These are phyloP conservation scores for Drosophila mulleri DNA, from an alignment of 2,888 invertebrate species.

Conservation along the genomic window DNA sequence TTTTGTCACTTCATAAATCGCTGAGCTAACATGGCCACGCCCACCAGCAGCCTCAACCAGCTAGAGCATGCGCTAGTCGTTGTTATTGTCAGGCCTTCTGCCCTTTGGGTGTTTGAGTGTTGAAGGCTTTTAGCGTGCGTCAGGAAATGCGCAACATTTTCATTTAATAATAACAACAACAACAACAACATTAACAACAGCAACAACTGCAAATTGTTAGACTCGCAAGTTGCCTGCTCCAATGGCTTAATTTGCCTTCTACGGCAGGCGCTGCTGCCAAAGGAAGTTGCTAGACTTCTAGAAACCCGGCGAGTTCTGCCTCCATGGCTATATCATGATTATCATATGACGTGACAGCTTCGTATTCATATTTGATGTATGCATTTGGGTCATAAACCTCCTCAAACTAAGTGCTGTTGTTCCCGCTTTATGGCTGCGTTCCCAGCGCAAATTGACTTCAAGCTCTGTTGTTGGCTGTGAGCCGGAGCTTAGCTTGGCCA, in stretches of 20 bases:
- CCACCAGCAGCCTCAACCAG: neutral
- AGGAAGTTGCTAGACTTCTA: constrained; percentile 3
- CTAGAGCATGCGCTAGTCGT: neutral
- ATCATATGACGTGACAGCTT: constrained; percentile 83
- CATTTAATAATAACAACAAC: constrained; percentile 30
- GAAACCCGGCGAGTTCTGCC: neutral
- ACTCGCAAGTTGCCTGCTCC: constrained; percentile 46
- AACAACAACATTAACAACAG: constrained; percentile 11
- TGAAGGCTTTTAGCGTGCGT: constrained; percentile 13
- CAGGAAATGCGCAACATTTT: constrained; percentile 41
- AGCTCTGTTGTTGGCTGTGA: neutral
- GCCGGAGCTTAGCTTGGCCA: neutral
- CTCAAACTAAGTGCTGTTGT: constrained; percentile 16
- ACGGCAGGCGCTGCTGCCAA: constrained; percentile 14
- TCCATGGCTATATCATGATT: constrained; percentile 71
- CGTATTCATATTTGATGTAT: constrained; percentile 75
- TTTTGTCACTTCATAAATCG: constrained; percentile 85
- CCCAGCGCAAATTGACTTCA: constrained; percentile 52
- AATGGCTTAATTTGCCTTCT: constrained; percentile 76
- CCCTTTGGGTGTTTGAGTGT: constrained; percentile 33
- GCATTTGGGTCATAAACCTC: constrained; percentile 81
- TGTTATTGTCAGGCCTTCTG: neutral
- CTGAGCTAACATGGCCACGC: constrained; percentile 13
- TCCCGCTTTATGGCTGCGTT: constrained; percentile 38
- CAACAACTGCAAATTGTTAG: constrained; percentile 26